Evolutionary conservation across 2,113 vertebrate species (phyloP).

Genomic region (Archocentrus centrarchus): DNA sequence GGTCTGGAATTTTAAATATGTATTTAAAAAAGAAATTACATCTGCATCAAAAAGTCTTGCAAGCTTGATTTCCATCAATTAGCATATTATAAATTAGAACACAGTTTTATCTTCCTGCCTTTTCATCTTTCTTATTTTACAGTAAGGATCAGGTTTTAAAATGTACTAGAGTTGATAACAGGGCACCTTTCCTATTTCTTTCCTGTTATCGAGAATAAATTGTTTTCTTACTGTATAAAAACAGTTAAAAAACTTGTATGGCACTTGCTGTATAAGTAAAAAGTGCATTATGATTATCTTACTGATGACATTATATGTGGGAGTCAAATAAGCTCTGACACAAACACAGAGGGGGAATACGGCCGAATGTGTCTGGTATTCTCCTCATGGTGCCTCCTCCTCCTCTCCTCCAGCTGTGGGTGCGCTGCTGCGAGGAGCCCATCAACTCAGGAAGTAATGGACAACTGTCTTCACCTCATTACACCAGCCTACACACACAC

Average conservation of each 20-base stretch:
- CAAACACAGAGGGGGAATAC: conserved; percentile 23
- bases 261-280: conserved; percentile 2
- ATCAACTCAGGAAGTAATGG: conserved; percentile 81
- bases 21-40: too few species aligned
- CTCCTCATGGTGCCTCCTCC: conserved; percentile 64
- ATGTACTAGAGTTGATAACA: not conserved
- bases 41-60: too few species aligned
- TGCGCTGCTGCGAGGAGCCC: conserved; percentile 78
- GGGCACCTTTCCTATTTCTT: not conserved
- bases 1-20: not conserved
- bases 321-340: conserved; percentile 19
- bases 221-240: not conserved
- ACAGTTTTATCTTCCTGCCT: not conserved
- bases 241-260: not conserved
- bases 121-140: not conserved
- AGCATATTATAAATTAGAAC: not conserved
- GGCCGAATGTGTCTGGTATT: conserved; percentile 20
- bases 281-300: conserved; percentile 12
- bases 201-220: not conserved
- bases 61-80: not conserved
- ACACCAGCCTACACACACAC: conserved; percentile 77
- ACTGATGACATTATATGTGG: not conserved
- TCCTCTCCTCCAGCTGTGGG: conserved; percentile 70
- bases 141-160: not conserved
- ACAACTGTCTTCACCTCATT: conserved; percentile 82